Evolutionary conservation across 1,140 invertebrate species (phyloP), one percentile per base, ranked within the genome.

Genomic region (Heliconius eleuchia): DNA sequence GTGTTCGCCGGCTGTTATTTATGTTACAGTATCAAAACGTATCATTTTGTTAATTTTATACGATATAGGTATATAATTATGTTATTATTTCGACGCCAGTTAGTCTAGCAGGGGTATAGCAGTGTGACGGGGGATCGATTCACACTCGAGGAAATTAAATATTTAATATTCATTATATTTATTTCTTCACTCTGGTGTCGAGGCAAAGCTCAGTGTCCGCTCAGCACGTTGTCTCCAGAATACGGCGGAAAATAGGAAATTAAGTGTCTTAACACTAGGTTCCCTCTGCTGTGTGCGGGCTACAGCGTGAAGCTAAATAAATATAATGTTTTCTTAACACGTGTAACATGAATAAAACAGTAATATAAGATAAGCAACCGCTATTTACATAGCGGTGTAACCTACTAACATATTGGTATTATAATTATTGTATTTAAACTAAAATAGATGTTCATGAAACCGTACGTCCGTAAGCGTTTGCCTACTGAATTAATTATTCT

Each of bases 381-480:
- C 30, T 66, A 66, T 66, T 66, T 30, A 27, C 60, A 66, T 30
- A 27, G 27, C 60, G 50, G 71, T 73, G 18, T 23, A 16, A 50
- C 37, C 71, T 23, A 73, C 16, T 73, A 37, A 73, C 37, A 37
- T 42, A 66, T 37, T 23, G n/a, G 9, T 60, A 8, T 52, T 18
- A 57, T 55, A 55, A 19, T 27, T 74, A 30, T 74, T 74, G 60
- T 76, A 60, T 42, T 11, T 27, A 76, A 46, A 39, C 37, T 71
- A n/a, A 66, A 70, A 50, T 70, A 76, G 52, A 75, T 75, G 23
- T 34, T 74, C 74, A 71, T 76, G 57, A 76, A 76, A 27, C 55
- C 60, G 74, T 70, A 71, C 60, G 74, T 50, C 74, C 57, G 74
- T 70, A 46, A 39, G 60, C 23, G 57, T 42, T 19, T 46, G 18